These are phyloP conservation scores for Lumbricus terrestris DNA, from an alignment of 2,888 invertebrate genomes.

Conservation along the genomic window DNA sequence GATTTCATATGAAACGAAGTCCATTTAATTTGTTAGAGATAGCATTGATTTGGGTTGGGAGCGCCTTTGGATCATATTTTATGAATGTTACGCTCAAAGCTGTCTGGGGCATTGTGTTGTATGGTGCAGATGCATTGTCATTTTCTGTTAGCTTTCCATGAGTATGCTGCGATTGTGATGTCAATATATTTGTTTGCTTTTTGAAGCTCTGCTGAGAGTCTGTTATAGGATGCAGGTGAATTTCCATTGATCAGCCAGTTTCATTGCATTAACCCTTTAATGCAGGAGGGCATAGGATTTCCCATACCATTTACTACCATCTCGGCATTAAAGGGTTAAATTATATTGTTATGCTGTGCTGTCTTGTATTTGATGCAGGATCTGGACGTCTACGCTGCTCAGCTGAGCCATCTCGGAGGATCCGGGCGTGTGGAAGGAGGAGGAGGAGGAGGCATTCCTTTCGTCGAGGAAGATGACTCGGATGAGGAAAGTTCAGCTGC, in stretches of 20 bases:
- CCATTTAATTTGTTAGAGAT: no score
- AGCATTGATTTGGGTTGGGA: no score
- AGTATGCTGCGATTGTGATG: background rate
- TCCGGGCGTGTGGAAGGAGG: background rate
- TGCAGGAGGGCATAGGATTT: no score
- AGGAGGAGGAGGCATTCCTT: background rate
- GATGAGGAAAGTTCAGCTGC: conserved; percentile 47
- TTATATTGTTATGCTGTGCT: no score
- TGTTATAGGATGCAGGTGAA: background rate
- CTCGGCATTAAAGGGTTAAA: no score
- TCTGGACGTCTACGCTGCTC: conserved; percentile 91
- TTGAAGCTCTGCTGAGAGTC: background rate
- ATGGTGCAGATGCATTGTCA: background rate
- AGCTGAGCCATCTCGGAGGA: conserved; percentile 88
- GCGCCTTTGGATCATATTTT: no score
- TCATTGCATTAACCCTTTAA: no score
- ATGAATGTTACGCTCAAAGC: background rate
- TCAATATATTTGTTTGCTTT: background rate
- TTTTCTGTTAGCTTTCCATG: no score
- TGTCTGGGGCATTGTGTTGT: background rate
- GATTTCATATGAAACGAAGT: no score
- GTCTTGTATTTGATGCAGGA: conserved; percentile 68
- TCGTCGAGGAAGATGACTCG: conserved; percentile 44
- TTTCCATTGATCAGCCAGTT: background rate
- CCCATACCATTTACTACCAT: no score